These are phyloP conservation scores for Cephus sareptanus DNA, from an alignment of 2,888 invertebrate genomes.

Conservation along the genomic window DNA sequence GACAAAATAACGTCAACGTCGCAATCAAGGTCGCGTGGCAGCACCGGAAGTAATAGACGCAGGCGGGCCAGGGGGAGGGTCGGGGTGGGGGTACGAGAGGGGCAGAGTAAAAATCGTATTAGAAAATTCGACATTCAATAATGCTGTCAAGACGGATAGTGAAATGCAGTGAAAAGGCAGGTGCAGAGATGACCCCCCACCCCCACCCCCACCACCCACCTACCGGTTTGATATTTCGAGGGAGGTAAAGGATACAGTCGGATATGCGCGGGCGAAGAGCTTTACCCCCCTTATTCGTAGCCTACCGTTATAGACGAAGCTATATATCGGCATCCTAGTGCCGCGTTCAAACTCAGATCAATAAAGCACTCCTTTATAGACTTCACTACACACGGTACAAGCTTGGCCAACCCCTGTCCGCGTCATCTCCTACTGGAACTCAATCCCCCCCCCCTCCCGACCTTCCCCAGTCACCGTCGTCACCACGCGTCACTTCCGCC, in stretches of 20 bases:
- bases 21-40: no score
- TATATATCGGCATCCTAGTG: constrained; percentile 59
- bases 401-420: constrained; percentile 50
- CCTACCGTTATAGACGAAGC: constrained; percentile 36
- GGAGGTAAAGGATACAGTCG: background rate
- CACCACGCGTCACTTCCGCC: constrained; percentile 24
- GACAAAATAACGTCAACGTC: no score
- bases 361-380: constrained; percentile 65
- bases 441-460: constrained; percentile 19
- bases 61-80: no score
- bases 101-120: background rate
- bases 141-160: background rate
- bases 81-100: no score
- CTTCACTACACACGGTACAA: constrained; percentile 59
- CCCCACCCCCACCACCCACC: no score
- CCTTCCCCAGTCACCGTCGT: constrained; percentile 16
- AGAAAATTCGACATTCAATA: background rate
- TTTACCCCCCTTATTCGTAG: constrained; percentile 30
- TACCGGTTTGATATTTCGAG: no score
- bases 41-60: no score
- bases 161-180: background rate
- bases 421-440: constrained; percentile 20
- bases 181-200: background rate
- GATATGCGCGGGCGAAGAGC: background rate
- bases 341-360: constrained; percentile 64